These are phyloP conservation scores for Siniperca obscura DNA, from an alignment of 2,797 vertebrate genomes.

Conservation along the genomic window DNA sequence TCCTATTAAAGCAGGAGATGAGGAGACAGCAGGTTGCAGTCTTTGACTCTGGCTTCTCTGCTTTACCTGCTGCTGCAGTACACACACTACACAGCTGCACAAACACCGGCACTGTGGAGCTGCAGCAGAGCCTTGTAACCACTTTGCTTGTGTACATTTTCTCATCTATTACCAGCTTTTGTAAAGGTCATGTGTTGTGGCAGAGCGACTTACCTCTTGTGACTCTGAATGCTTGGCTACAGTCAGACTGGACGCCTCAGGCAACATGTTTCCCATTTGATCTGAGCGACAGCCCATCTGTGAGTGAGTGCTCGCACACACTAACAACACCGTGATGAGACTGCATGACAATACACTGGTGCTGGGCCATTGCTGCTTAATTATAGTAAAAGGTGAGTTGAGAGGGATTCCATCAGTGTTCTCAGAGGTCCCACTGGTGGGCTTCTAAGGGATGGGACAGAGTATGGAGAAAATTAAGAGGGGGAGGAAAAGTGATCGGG, in stretches of 20 bases:
- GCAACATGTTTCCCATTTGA: conserved; percentile 33
- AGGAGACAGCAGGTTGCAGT: conserved; percentile 60
- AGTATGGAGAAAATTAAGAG: conserved; percentile 1
- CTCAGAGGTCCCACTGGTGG: conserved; percentile 22
- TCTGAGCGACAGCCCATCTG: conserved; percentile 12
- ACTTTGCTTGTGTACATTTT: conserved; percentile 57
- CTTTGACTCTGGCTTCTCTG: conserved; percentile 32
- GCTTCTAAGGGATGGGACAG: conserved; percentile 2
- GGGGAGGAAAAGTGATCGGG: neutral
- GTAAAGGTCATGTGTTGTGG: conserved; percentile 50
- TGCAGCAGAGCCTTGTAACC: conserved; percentile 30
- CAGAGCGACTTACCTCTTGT: conserved; percentile 35
- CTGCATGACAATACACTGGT: neutral
- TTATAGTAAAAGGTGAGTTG: conserved; percentile 24
- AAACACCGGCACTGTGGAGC: conserved; percentile 68
- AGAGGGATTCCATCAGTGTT: conserved; percentile 30
- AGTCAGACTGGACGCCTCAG: conserved; percentile 20
- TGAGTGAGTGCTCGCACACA: neutral
- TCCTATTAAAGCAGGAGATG: conserved; percentile 48
- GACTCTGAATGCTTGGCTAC: conserved; percentile 34
- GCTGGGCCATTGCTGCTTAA: conserved; percentile 14
- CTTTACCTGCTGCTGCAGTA: conserved; percentile 62
- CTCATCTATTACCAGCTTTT: conserved; percentile 42
- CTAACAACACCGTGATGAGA: neutral
- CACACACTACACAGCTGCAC: conserved; percentile 78